These are phyloP conservation scores for Upupa epops DNA, from an alignment of 2,113 vertebrate species.

Conservation along the genomic window DNA sequence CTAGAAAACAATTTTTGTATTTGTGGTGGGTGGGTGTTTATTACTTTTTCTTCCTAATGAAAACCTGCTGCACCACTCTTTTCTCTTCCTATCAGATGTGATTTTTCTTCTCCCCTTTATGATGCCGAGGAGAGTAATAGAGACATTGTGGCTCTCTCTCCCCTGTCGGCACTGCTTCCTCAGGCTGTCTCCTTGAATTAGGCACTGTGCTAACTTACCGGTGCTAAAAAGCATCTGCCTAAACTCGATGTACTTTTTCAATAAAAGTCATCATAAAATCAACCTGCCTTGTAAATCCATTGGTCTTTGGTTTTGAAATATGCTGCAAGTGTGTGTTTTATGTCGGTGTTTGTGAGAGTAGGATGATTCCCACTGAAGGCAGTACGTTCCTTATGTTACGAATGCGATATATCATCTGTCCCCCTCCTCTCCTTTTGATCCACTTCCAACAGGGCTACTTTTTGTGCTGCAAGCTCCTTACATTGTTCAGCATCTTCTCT, in stretches of 20 bases:
- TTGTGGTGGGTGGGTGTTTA: background rate
- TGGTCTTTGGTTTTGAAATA: conserved; percentile 79
- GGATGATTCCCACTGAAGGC: conserved; percentile 64
- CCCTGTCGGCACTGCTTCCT: conserved; percentile 81
- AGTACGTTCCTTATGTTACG: conserved; percentile 21
- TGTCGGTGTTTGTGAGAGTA: conserved; percentile 56
- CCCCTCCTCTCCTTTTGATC: background rate
- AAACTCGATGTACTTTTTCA: conserved; percentile 80
- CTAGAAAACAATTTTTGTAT: background rate
- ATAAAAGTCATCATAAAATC: conserved; percentile 84
- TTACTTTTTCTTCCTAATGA: conserved; percentile 26
- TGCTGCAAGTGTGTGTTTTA: conserved; percentile 76
- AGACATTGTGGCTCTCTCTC: conserved; percentile 79
- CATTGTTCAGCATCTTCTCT: background rate
- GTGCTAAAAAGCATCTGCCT: conserved; percentile 81
- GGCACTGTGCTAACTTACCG: conserved; percentile 83
- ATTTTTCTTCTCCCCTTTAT: conserved; percentile 79
- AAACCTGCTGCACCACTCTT: conserved; percentile 57
- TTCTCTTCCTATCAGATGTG: conserved; percentile 56
- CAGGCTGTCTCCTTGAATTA: conserved; percentile 87
- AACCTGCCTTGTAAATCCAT: conserved; percentile 85
- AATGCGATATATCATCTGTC: background rate
- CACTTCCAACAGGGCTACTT: background rate
- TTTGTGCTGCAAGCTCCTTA: background rate
- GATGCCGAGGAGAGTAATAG: conserved; percentile 85